phyloP scores from a whole-genome alignment of 2,797 vertebrate species.

The Scolopax bukidnonensis region DNA sequence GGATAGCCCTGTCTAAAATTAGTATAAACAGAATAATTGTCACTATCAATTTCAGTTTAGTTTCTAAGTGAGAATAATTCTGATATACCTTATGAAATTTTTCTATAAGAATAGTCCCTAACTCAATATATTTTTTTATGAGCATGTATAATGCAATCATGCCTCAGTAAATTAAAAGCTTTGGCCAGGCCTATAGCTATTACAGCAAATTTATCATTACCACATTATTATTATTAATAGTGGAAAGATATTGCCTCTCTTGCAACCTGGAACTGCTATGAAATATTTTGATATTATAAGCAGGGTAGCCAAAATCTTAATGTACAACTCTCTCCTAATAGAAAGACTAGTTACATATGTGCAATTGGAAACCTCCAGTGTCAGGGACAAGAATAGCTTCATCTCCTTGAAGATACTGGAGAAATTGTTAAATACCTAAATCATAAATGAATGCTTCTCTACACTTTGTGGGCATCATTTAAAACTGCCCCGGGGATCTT shows the following conservation, averaged over 20 bases:
- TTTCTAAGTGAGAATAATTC: slow-evolving; percentile 1
- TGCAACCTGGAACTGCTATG: neutral
- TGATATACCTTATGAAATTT: neutral
- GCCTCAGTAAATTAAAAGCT: neutral
- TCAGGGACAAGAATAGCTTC: neutral
- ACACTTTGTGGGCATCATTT: neutral
- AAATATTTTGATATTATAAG: slow-evolving; percentile 12
- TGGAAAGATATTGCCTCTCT: neutral
- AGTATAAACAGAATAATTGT: neutral
- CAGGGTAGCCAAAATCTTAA: neutral
- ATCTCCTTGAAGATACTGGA: neutral
- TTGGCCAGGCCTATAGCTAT: neutral
- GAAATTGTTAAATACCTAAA: neutral
- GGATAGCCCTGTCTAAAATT: neutral
- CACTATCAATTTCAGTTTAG: neutral
- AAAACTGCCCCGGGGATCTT: neutral
- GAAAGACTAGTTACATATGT: neutral
- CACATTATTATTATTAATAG: slow-evolving; percentile 17
- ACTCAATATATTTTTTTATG: neutral
- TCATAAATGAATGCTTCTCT: neutral
- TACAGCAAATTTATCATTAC: neutral
- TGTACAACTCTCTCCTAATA: neutral
- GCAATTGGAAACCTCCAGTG: neutral
- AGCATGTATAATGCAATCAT: neutral
- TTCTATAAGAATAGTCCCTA: neutral